Conservation (phyloP, 2,888 invertebrate genomes). For the Dendrolimus pini region DNA sequence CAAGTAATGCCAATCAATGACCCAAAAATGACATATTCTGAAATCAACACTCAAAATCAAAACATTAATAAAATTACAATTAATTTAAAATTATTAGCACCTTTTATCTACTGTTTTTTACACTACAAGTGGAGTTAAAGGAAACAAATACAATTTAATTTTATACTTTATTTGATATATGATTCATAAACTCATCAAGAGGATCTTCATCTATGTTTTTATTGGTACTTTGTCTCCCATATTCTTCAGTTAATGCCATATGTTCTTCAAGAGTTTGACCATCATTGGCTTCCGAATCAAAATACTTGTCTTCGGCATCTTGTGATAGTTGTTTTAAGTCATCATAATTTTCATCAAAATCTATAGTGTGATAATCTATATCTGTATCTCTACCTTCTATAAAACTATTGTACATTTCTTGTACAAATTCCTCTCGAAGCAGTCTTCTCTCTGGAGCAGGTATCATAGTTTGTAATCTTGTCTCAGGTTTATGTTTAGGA, state of each 20-base stretch:
- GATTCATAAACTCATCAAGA: conserved; percentile 84
- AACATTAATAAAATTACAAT: too few species aligned
- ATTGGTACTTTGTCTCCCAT: conserved; percentile 34
- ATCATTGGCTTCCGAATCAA: conserved; percentile 88
- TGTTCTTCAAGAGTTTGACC: conserved; percentile 58
- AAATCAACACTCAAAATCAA: too few species aligned
- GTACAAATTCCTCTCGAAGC: conserved; percentile 87
- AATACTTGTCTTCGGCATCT: conserved; percentile 94
- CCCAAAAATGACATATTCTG: too few species aligned
- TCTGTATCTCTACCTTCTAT: conserved; percentile 87
- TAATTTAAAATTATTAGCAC: too few species aligned
- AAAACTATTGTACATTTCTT: conserved; percentile 90
- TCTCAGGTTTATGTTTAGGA: conserved; percentile 40
- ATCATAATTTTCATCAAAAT: conserved; percentile 88
- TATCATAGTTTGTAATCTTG: conserved; percentile 51
- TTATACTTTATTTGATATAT: conserved; percentile 47
- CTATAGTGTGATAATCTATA: conserved; percentile 89
- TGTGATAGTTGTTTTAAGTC: conserved; percentile 79
- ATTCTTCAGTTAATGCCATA: conserved; percentile 53
- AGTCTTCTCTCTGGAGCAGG: conserved; percentile 79
- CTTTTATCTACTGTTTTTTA: too few species aligned
- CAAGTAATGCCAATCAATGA: too few species aligned
- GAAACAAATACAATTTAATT: conserved; percentile 11
- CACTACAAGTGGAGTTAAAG: too few species aligned
- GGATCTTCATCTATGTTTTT: conserved; percentile 75